Percentiles rank a stretch among this genome's conserved stretches.
Evolutionary conservation across 2,113 vertebrate species (phyloP).

Genomic region (Tapirus terrestris): DNA sequence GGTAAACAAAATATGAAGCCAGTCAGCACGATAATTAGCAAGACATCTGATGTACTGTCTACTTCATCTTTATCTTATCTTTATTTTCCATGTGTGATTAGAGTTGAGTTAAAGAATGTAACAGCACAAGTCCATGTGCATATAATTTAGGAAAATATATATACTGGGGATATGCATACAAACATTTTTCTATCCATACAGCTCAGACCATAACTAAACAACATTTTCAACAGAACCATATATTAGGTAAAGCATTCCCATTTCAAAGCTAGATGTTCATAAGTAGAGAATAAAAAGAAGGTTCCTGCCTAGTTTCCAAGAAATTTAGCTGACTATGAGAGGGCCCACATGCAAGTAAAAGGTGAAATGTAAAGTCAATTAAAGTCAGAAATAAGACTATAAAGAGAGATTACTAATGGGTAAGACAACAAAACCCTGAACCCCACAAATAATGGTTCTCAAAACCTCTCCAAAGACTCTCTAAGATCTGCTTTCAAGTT

Average conservation of each 20-base stretch:
- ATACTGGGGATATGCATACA: neutral
- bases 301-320: neutral
- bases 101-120: neutral
- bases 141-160: neutral
- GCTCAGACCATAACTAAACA: neutral
- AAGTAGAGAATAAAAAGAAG: neutral
- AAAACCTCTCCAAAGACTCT: neutral
- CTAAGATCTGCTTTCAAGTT: neutral
- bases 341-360: neutral
- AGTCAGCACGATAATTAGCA: neutral
- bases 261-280: neutral
- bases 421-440: constrained; percentile 19
- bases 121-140: neutral
- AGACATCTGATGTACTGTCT: neutral
- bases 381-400: constrained; percentile 48
- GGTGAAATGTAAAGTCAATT: neutral
- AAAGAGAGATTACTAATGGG: neutral
- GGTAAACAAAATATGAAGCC: neutral
- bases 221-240: neutral
- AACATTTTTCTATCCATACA: neutral
- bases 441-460: neutral
- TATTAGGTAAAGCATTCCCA: neutral
- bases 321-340: neutral
- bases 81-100: neutral
- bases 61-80: neutral